Conservation (phyloP, 2,797 vertebrate species). For the Champsocephalus gunnari region DNA sequence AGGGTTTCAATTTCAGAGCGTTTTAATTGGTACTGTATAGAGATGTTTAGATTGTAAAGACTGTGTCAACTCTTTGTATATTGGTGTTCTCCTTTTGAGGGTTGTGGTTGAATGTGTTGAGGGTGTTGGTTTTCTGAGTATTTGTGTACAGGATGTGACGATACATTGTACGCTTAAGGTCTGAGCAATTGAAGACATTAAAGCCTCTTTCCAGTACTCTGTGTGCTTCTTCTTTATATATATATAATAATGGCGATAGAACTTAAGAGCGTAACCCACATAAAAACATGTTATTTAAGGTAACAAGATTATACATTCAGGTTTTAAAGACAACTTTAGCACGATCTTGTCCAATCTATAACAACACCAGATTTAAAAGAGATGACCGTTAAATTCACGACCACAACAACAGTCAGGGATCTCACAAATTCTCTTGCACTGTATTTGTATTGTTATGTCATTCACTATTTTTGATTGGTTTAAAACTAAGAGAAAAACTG, state of each 20-base stretch:
- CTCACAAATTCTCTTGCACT: too few species aligned
- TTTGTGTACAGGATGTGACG: slow-evolving; percentile 76
- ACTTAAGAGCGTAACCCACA: background rate
- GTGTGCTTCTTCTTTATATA: slow-evolving; percentile 22
- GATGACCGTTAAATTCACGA: background rate
- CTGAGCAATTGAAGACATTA: slow-evolving; percentile 70
- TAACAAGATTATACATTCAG: background rate
- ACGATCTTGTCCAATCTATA: background rate
- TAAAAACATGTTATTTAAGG: background rate
- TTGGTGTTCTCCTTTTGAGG: slow-evolving; percentile 31
- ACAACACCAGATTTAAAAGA: background rate
- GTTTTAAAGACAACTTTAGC: background rate
- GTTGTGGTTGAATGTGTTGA: slow-evolving; percentile 16
- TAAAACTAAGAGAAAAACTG: too few species aligned
- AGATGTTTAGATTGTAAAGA: slow-evolving; percentile 55
- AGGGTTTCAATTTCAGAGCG: slow-evolving; percentile 49
- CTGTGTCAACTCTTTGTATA: slow-evolving; percentile 51
- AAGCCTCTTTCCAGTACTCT: slow-evolving; percentile 50
- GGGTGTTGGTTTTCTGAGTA: slow-evolving; percentile 34
- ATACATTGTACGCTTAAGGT: slow-evolving; percentile 50
- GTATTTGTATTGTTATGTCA: too few species aligned
- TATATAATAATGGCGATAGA: background rate
- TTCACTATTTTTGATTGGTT: too few species aligned
- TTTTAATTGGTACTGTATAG: slow-evolving; percentile 72
- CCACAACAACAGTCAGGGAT: too few species aligned